Evolutionary conservation across 2,113 vertebrate genomes (phyloP).

Genomic region (Alouatta palliata): DNA sequence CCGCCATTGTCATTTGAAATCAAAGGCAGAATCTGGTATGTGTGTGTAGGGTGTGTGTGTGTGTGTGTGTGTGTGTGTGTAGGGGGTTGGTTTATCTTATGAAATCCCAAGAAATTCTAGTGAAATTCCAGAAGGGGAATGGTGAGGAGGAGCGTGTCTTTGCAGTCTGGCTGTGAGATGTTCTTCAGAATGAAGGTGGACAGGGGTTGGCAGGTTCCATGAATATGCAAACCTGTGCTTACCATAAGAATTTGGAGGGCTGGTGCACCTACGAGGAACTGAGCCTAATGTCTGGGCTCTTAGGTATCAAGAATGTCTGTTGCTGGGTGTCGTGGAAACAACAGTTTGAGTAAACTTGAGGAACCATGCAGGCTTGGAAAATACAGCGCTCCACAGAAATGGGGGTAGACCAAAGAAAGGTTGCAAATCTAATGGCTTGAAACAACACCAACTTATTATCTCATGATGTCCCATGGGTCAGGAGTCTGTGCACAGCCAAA

Average conservation of each 20-base stretch:
- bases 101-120: not conserved
- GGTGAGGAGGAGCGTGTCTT: not conserved
- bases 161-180: not conserved
- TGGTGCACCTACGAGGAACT: rapidly evolving
- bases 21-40: not conserved
- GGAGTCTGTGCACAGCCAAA: not conserved
- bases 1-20: not conserved
- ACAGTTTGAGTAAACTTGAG: not conserved
- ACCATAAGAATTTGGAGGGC: not conserved
- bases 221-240: too few relatives aligned
- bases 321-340: not conserved
- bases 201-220: not conserved
- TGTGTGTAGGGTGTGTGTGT: not conserved
- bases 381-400: not conserved
- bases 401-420: not conserved
- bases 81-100: not conserved
- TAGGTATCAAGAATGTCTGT: not conserved
- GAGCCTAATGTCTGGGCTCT: not conserved
- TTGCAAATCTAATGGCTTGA: not conserved
- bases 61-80: not conserved
- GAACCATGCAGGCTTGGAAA: not conserved
- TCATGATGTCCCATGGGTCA: not conserved
- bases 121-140: not conserved
- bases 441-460: not conserved
- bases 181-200: rapidly evolving